These are phyloP conservation scores for Neopipo cinnamomea DNA, from an alignment of 2,113 vertebrate species.

Conservation along the genomic window DNA sequence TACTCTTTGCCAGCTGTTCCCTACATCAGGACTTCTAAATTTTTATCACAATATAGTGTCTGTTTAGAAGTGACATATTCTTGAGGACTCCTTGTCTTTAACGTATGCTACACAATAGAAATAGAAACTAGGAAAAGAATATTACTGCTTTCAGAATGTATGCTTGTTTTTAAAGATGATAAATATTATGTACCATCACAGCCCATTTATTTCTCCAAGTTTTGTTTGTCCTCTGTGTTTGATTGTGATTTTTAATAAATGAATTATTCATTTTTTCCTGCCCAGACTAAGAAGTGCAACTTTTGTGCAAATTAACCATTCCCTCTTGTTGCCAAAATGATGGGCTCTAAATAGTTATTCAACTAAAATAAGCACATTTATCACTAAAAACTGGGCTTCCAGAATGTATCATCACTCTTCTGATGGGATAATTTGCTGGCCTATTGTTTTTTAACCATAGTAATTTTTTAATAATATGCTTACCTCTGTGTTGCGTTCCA, in stretches of 20 bases:
- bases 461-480: neutral
- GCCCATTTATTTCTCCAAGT: constrained; percentile 41
- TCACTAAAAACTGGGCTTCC: neutral
- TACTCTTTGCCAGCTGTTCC: neutral
- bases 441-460: neutral
- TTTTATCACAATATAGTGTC: neutral
- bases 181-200: neutral
- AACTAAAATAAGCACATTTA: constrained; percentile 38
- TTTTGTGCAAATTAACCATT: constrained; percentile 31
- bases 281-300: constrained; percentile 18
- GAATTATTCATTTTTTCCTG: constrained; percentile 26
- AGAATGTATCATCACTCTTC: neutral
- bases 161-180: constrained; percentile 13
- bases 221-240: constrained; percentile 30
- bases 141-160: neutral
- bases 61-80: neutral
- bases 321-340: constrained; percentile 16
- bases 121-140: neutral
- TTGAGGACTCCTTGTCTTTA: neutral
- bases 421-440: constrained; percentile 10
- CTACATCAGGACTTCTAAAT: neutral
- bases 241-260: constrained; percentile 34
- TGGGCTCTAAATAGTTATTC: constrained; percentile 44
- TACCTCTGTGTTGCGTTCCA: neutral
- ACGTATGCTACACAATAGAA: neutral